These are phyloP conservation scores for Tetrapedia diversipes DNA, from an alignment of 2,888 invertebrate species.

Conservation along the genomic window DNA sequence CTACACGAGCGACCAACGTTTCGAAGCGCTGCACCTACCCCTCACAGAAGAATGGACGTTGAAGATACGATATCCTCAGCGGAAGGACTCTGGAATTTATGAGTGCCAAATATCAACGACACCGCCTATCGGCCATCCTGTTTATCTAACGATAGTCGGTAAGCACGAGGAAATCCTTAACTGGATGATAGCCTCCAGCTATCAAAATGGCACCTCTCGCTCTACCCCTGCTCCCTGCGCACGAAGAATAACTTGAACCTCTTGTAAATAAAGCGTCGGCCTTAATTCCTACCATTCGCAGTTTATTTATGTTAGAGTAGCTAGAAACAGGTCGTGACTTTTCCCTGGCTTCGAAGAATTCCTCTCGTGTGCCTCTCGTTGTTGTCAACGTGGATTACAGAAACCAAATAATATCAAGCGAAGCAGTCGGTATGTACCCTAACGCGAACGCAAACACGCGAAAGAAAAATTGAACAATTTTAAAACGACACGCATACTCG, in stretches of 20 bases:
- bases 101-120: conserved; percentile 97
- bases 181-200: not conserved
- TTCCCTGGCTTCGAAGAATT: too few relatives aligned
- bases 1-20: conserved; percentile 92
- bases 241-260: too few relatives aligned
- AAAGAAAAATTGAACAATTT: not conserved
- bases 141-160: conserved; percentile 93
- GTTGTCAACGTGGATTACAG: too few relatives aligned
- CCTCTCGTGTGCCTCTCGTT: too few relatives aligned
- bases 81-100: conserved; percentile 91
- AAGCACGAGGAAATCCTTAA: conserved; percentile 79
- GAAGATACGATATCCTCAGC: conserved; percentile 89
- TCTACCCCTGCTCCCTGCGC: too few relatives aligned
- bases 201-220: too few relatives aligned
- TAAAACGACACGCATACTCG: not conserved
- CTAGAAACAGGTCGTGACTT: too few relatives aligned
- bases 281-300: too few relatives aligned
- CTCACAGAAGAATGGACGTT: conserved; percentile 95
- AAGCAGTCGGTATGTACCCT: too few relatives aligned
- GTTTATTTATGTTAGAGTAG: too few relatives aligned
- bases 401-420: too few relatives aligned
- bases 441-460: not conserved
- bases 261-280: too few relatives aligned
- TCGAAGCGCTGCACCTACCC: conserved; percentile 93
- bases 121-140: conserved; percentile 92